Conservation (phyloP, 2,113 vertebrate species). For the Anarhynchus alexandrinus region DNA sequence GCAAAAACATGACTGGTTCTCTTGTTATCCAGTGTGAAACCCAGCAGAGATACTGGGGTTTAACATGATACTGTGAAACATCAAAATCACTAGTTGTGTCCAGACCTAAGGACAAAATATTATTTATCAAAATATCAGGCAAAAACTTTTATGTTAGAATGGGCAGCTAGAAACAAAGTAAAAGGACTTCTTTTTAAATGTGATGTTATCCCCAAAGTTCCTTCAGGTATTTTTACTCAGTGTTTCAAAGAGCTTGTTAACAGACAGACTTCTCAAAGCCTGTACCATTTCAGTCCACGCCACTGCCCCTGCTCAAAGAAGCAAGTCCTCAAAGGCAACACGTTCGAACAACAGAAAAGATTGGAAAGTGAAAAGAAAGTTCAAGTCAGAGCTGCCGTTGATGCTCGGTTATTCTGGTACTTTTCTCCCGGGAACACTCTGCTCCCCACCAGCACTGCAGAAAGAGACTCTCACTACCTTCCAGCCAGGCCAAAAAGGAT, state of each 20-base stretch:
- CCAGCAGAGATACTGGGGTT: not conserved
- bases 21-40: not conserved
- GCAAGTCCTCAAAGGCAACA: not conserved
- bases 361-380: not conserved
- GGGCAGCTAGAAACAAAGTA: not conserved
- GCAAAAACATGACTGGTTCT: not conserved
- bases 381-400: not conserved
- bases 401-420: not conserved
- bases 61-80: not conserved
- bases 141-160: not conserved
- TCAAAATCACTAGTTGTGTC: not conserved
- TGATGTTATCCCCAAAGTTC: not conserved
- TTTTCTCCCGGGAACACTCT: not conserved
- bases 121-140: not conserved
- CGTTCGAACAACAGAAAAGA: not conserved
- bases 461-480: not conserved
- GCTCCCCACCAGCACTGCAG: not conserved
- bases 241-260: not conserved
- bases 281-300: fast-evolving
- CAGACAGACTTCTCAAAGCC: not conserved
- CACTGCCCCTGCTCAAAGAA: not conserved
- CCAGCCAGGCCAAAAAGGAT: not conserved
- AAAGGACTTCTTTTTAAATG: not conserved
- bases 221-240: not conserved
- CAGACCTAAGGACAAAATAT: not conserved